Evolutionary conservation across 2,113 vertebrate genomes (phyloP), one percentile per base, ranked within the genome.

Genomic region (Ailuropoda melanoleuca): DNA sequence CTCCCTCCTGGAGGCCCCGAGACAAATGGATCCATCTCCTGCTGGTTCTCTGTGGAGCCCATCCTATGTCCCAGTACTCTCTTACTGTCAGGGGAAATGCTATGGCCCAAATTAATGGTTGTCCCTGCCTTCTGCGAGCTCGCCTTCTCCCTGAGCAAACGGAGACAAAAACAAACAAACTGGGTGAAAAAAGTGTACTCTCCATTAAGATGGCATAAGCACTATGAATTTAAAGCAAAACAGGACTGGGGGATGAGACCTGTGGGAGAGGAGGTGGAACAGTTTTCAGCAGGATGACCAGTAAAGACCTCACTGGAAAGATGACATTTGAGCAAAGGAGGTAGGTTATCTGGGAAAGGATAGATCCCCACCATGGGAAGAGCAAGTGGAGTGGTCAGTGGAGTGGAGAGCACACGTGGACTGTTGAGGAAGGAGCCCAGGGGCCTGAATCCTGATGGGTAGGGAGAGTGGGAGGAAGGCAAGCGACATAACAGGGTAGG

Each of bases 401-500:
- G 8, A 14, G 24, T 3, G 24, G 68, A 92, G 55, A 93, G 55
- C 31, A 68, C 31, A 26, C 17, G 21, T 37, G 24, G 8, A 50
- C 46, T 46, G 55, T 50, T 89, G 78, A 84, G 74, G 55, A 68
- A 78, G 66, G 56, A 43, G 50, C 18, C 13, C 26, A 50, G 6
- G 6, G 43, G 10, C 0, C 74, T 92, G 53, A 89, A 31, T 68
- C 19, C 48, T 18, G 2, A 55, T 48, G 21, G 5, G 8, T 2
- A 43, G 23, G 26, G 56, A 80, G 58, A 88, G 24, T n/a, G 24
- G 60, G 18, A 29, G 0, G 46, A 48, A 80, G 64, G 43, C 14
- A 17, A 23, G 17, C 0, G 1, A 37, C 18, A 18, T 23, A 4
- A 34, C 4, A 19, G 9, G 6, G 13, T 15, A 53, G 21, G 11